phyloP scores from a whole-genome alignment of 2,113 vertebrate species.

The Misgurnus anguillicaudatus region DNA sequence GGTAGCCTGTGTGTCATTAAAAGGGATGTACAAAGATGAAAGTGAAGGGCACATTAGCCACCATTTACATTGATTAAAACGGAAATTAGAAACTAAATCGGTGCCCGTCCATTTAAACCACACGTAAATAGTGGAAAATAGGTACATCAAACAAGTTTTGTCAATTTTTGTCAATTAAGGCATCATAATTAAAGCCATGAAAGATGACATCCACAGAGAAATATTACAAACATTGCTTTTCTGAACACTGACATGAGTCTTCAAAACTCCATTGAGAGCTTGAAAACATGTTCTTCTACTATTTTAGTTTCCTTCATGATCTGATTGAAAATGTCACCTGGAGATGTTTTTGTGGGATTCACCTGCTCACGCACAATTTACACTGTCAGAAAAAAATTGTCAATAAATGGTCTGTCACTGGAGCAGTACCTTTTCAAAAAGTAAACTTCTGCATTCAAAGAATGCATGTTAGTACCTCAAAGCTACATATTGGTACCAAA shows the following conservation, averaged over 20 bases:
- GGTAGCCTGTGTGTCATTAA: background rate
- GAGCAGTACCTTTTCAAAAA: too few relatives aligned
- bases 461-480: too few relatives aligned
- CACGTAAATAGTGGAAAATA: background rate
- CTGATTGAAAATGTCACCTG: too few relatives aligned
- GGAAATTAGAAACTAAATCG: background rate
- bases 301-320: too few relatives aligned
- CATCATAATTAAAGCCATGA: background rate
- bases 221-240: background rate
- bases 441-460: too few relatives aligned
- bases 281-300: too few relatives aligned
- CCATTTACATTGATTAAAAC: background rate
- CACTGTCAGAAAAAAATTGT: too few relatives aligned
- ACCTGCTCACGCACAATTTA: background rate
- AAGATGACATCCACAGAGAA: background rate
- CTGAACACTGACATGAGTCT: background rate
- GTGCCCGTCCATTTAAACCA: background rate
- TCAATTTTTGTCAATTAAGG: background rate
- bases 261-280: background rate
- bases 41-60: slow-evolving; percentile 5
- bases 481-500: too few relatives aligned
- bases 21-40: background rate
- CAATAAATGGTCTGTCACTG: too few relatives aligned
- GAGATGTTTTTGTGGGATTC: too few relatives aligned
- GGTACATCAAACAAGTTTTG: background rate